Evolutionary conservation across 2,888 invertebrate genomes (phyloP), one percentile per base, ranked within the genome.

Genomic region (Latheticus oryzae): DNA sequence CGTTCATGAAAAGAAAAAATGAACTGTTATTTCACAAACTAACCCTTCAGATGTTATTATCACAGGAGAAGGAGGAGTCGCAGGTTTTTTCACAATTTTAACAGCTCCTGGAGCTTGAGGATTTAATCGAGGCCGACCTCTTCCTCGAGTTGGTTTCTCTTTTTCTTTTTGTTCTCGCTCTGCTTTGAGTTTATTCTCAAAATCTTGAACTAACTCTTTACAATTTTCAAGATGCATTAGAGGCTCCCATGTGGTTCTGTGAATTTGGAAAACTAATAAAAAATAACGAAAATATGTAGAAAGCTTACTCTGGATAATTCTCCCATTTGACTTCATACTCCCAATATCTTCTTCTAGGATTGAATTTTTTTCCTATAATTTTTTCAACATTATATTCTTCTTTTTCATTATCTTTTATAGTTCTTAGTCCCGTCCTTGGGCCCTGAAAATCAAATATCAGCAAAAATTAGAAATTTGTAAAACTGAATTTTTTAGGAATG

Each of bases 271-370:
- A 9, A 16, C 37, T 23, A 37, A n/a, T n/a, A n/a, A n/a, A n/a
- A n/a, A n/a, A n/a, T n/a, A 4, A 11, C 9, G 12, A n/a, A 24
- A 24, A 24, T 8, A 24, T 24, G 28, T 28, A 28, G 5, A 9
- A 15, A 12, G 83, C 87, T 84, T 66, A 88, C 86, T 88, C 87
- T 13, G 87, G 83, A 68, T 87, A 89, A 37, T 90, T 88, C 73
- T 92, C 91, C 93, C 93, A 93, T 77, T 93, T 93, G 40, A 93
- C 84, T 70, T 92, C 81, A 78, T 92, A 93, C 78, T 93, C 93
- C 64, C 89, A 88, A 69, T 87, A 87, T 74, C 89, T 89, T 66
- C 80, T 82, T 8, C 87, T 82, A 3, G 91, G 89, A 80, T 92
- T 93, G 76, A 88, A 91, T 30, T 93, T 82, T 77, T 92, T 91